These are phyloP conservation scores for Gymnocypris eckloni DNA, from an alignment of 2,797 vertebrate species.

Conservation along the genomic window DNA sequence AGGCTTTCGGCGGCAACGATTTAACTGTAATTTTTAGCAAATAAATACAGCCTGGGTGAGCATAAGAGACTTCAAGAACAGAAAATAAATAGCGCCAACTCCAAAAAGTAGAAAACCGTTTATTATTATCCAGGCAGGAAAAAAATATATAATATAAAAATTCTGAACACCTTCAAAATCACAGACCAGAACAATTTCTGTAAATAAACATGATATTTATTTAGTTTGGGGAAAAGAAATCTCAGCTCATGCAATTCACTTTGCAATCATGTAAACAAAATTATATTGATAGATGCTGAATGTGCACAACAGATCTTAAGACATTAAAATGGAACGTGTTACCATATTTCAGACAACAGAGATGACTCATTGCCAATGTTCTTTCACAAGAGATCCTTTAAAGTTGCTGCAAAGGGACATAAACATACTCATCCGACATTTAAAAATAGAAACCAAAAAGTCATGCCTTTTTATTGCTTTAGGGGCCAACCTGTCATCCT, in stretches of 20 bases:
- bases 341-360: constrained; percentile 62
- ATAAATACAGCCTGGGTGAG: not conserved
- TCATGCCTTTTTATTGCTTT: constrained; percentile 53
- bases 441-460: constrained; percentile 39
- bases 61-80: too few species aligned
- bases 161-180: too few species aligned
- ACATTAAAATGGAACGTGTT: constrained; percentile 82
- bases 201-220: constrained; percentile 81
- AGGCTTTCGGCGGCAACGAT: too few species aligned
- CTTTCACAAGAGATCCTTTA: not conserved
- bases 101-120: too few species aligned
- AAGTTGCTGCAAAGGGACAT: constrained; percentile 18
- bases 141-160: too few species aligned
- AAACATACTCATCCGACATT: constrained; percentile 39
- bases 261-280: constrained; percentile 89
- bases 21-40: too few species aligned
- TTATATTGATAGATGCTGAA: constrained; percentile 76
- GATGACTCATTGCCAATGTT: constrained; percentile 36
- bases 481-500: constrained; percentile 44
- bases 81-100: not conserved
- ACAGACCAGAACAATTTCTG: constrained; percentile 50
- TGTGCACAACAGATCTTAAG: constrained; percentile 69
- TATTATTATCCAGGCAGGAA: too few species aligned
- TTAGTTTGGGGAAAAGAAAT: constrained; percentile 70
- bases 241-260: constrained; percentile 81